Evolutionary conservation across 2,888 invertebrate species (phyloP).

Genomic region (Drosophila eohydei): DNA sequence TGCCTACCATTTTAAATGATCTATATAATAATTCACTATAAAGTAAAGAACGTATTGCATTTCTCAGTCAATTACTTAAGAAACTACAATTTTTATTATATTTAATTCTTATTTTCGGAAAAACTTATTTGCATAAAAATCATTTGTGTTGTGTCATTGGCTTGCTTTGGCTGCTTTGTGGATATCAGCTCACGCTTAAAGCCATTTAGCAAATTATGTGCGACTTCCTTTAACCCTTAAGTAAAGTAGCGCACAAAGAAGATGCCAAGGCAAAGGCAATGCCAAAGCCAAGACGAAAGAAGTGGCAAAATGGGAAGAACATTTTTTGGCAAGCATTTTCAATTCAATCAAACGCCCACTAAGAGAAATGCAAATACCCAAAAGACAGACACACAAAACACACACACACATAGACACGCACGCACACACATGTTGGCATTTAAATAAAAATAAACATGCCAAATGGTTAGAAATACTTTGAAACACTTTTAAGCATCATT

Average conservation of each 20-base stretch:
- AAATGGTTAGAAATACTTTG: slow-evolving; percentile 74
- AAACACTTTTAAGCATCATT: slow-evolving; percentile 82
- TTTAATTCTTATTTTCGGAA: slow-evolving; percentile 30
- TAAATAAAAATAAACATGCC: slow-evolving; percentile 80
- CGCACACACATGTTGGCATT: slow-evolving; percentile 68
- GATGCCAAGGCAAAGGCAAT: slow-evolving; percentile 17
- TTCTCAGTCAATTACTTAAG: slow-evolving; percentile 14
- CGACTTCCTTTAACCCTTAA: slow-evolving; percentile 65
- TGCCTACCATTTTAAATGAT: neutral
- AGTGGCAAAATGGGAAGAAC: slow-evolving; percentile 22
- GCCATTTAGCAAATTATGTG: slow-evolving; percentile 79
- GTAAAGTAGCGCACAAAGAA: slow-evolving; percentile 43
- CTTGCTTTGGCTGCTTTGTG: neutral
- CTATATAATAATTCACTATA: neutral
- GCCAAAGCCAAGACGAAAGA: slow-evolving; percentile 8
- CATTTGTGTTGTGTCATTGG: slow-evolving; percentile 37
- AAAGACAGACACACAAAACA: slow-evolving; percentile 24
- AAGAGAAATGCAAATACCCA: slow-evolving; percentile 61
- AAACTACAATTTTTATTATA: neutral
- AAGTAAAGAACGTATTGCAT: neutral
- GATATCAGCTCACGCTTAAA: slow-evolving; percentile 51
- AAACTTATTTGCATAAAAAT: slow-evolving; percentile 21
- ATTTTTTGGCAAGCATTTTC: slow-evolving; percentile 76
- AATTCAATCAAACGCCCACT: slow-evolving; percentile 79
- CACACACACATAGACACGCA: slow-evolving; percentile 9